Evolutionary conservation across 2,888 invertebrate genomes (phyloP), one percentile per base, ranked within the genome.

Genomic region (Agrochola lychnidis): DNA sequence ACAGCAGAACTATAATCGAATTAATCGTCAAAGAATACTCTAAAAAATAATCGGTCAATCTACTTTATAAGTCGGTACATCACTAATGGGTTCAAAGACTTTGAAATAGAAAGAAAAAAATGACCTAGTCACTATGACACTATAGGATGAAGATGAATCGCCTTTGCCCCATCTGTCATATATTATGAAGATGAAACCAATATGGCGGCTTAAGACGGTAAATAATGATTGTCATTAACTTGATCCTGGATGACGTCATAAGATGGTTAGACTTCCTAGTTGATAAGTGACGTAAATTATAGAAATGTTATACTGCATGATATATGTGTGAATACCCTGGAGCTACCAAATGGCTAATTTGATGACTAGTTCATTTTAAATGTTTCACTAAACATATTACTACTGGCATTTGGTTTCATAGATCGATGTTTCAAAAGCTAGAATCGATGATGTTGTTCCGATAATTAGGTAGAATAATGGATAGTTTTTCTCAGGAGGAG

Each of bases 11-110:
- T 6, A 64, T 53, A 66, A 59, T 62, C n/a, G 9, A 48, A 61
- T 59, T 48, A 69, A 80, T 72, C 12, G 48, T 2, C 19, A n/a
- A 67, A 59, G 16, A n/a, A 56, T 36, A n/a, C 7, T 19, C 22
- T 14, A 25, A 70, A 77, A 82, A 70, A 73, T n/a, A 48, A 56
- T 14, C 76, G 63, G 48, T 62, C 53, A 73, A 72, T 56, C 25
- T 67, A 53, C 53, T 72, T 36, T 74, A 63, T 56, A 81, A 73
- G 9, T 67, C 53, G 14, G 42, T 53, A 78, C 68, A 77, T 25
- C 69, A 19, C 66, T 76, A 86, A 83, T 86, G 84, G 57, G 85
- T 76, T 81, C 57, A 85, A 75, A 69, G 81, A 83, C 86, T 80
- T 83, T n/a, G 30, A 42, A 64, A 40, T 45, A 45, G 42, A 45